Percentiles rank a stretch among this genome's conserved stretches.
These are phyloP conservation scores for Physella acuta DNA, from an alignment of 1,140 invertebrate species.

Conservation along the genomic window DNA sequence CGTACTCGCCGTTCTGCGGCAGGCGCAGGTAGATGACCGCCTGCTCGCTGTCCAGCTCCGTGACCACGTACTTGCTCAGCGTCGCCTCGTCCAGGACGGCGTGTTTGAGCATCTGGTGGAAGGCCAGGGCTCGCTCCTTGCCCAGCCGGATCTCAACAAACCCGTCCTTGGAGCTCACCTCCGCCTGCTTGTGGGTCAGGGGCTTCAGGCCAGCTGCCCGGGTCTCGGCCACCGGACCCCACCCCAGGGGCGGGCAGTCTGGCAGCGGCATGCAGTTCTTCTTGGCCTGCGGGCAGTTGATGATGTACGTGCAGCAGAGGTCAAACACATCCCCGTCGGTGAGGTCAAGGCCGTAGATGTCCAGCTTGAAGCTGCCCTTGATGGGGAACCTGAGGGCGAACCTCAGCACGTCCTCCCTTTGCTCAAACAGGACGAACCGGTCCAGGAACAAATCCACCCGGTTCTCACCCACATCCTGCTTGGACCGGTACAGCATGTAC, in stretches of 20 bases:
- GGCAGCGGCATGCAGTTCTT: slow-evolving; percentile 49
- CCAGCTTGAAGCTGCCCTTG: slow-evolving; percentile 51
- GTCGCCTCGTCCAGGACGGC: slow-evolving; percentile 49
- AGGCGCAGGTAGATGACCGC: slow-evolving; percentile 47
- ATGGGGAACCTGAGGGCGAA: slow-evolving; percentile 50
- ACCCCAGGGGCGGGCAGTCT: slow-evolving; percentile 50
- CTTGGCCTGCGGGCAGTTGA: slow-evolving; percentile 42
- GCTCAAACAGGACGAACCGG: slow-evolving; percentile 52
- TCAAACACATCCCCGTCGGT: slow-evolving; percentile 48
- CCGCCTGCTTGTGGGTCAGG: slow-evolving; percentile 48
- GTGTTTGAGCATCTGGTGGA: slow-evolving; percentile 49
- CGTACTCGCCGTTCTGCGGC: slow-evolving; percentile 53
- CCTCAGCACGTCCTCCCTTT: slow-evolving; percentile 39
- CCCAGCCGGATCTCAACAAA: slow-evolving; percentile 49
- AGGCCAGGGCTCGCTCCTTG: slow-evolving; percentile 42
- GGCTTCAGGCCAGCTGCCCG: slow-evolving; percentile 47
- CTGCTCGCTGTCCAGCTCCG: slow-evolving; percentile 44
- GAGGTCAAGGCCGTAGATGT: slow-evolving; percentile 52
- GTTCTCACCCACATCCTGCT: slow-evolving; percentile 19
- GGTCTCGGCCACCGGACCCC: slow-evolving; percentile 49
- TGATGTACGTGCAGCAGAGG: slow-evolving; percentile 52
- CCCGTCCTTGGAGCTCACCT: slow-evolving; percentile 47
- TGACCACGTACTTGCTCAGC: slow-evolving; percentile 49
- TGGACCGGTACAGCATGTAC: slow-evolving; percentile 48
- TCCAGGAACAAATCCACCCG: slow-evolving; percentile 41